Conservation (phyloP, 2,888 invertebrate genomes). For the Polietes domitor region DNA sequence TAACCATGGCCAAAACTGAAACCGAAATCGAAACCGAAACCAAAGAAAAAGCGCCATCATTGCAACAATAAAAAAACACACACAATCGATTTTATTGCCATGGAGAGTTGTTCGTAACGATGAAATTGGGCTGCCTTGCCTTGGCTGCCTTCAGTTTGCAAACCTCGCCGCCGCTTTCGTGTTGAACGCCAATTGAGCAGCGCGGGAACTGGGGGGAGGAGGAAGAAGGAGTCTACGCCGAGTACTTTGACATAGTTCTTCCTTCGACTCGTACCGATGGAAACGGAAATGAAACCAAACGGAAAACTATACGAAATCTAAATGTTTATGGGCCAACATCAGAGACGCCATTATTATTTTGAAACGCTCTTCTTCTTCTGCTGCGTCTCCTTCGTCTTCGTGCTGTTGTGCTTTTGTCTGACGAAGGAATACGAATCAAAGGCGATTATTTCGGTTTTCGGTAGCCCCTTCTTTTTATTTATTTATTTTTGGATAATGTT, state of each 20-base stretch:
- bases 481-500: background rate
- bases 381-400: too few relatives aligned
- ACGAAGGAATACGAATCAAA: conserved; percentile 4
- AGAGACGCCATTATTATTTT: background rate
- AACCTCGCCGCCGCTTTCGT: background rate
- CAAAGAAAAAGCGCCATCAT: conserved; percentile 34
- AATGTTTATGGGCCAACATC: conserved; percentile 1
- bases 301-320: background rate
- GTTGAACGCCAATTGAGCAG: background rate
- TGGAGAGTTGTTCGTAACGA: background rate
- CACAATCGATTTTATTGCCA: conserved; percentile 35
- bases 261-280: background rate
- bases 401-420: background rate
- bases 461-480: background rate
- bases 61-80: background rate
- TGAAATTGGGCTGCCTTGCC: background rate
- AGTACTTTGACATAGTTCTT: conserved; percentile 21
- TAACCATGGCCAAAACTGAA: too few relatives aligned
- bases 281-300: conserved; percentile 1
- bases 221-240: too few relatives aligned
- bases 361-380: too few relatives aligned
- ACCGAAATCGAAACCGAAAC: background rate
- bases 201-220: too few relatives aligned
- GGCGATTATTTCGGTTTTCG: conserved; percentile 13
- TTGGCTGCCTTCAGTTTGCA: too few relatives aligned